phyloP scores from a whole-genome alignment of 2,113 vertebrate genomes.

The Amia ocellicauda region DNA sequence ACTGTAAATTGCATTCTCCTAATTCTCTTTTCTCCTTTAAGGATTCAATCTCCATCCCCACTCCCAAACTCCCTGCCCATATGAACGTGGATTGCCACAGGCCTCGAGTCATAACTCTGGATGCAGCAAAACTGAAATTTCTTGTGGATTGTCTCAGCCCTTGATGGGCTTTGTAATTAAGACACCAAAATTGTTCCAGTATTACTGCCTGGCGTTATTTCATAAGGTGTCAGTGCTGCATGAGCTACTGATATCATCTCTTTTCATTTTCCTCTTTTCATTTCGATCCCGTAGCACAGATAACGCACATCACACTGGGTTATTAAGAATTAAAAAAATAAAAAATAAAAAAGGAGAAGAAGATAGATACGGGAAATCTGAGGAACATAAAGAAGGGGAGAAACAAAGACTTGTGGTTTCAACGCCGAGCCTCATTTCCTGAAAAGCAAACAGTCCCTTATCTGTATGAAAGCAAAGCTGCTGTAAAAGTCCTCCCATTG shows the following conservation, averaged over 20 bases:
- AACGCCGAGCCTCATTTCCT: neutral
- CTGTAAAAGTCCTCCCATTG: neutral
- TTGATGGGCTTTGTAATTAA: constrained; percentile 11
- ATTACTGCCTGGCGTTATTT: neutral
- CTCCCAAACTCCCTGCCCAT: too few relatives aligned
- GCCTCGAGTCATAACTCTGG: too few relatives aligned
- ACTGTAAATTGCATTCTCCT: too few relatives aligned
- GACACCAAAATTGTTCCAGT: neutral
- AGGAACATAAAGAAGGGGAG: neutral
- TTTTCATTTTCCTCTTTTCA: neutral
- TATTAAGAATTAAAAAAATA: neutral
- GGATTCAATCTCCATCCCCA: too few relatives aligned
- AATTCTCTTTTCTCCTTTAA: too few relatives aligned
- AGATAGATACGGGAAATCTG: too few relatives aligned
- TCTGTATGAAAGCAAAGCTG: neutral
- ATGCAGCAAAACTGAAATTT: neutral
- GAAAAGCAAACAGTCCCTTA: constrained; percentile 7
- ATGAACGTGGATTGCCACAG: too few relatives aligned
- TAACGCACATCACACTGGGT: neutral
- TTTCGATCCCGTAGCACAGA: neutral
- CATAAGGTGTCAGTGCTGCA: neutral
- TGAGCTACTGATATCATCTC: neutral
- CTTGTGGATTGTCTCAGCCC: constrained; percentile 1
- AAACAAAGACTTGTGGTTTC: neutral
- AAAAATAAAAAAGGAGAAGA: neutral